Evolutionary conservation across 1,140 invertebrate species (phyloP).

Genomic region (Xylocopa sonorina): DNA sequence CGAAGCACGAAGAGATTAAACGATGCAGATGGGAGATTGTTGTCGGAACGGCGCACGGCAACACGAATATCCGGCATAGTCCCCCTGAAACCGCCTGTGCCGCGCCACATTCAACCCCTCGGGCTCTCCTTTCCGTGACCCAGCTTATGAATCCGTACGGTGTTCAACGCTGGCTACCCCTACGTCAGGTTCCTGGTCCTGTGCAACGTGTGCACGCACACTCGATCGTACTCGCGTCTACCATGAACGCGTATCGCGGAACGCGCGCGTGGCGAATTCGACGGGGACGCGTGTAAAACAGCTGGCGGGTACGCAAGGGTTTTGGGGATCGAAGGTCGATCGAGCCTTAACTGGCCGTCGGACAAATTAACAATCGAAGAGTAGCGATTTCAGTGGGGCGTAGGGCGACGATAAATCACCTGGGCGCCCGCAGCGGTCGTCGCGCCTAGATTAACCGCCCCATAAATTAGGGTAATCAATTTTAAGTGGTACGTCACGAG

Average conservation of each 20-base stretch:
- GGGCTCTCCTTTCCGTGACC: constrained; percentile 49
- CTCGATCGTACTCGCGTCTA: background rate
- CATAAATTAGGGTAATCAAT: constrained; percentile 54
- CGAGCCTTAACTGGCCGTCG: background rate
- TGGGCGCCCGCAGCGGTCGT: constrained; percentile 10
- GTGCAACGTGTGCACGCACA: background rate
- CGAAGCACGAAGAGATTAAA: constrained; percentile 30
- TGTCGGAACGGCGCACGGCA: constrained; percentile 36
- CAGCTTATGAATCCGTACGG: constrained; percentile 51
- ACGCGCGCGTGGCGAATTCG: constrained; percentile 11
- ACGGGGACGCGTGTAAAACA: constrained; percentile 47
- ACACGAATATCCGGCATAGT: constrained; percentile 47
- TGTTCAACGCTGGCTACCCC: constrained; percentile 25
- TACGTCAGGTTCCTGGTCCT: constrained; percentile 1
- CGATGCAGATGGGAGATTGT: constrained; percentile 27
- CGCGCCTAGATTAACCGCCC: constrained; percentile 42
- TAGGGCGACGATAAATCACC: constrained; percentile 37
- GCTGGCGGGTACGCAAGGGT: background rate
- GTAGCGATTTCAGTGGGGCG: constrained; percentile 9
- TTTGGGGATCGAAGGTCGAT: background rate
- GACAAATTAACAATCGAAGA: constrained; percentile 29
- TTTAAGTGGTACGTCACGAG: constrained; percentile 31
- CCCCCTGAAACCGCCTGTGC: constrained; percentile 39
- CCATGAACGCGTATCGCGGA: background rate
- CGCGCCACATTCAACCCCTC: constrained; percentile 43